These are phyloP conservation scores for Sinella curviseta DNA, from an alignment of 1,140 invertebrate genomes.

Conservation along the genomic window DNA sequence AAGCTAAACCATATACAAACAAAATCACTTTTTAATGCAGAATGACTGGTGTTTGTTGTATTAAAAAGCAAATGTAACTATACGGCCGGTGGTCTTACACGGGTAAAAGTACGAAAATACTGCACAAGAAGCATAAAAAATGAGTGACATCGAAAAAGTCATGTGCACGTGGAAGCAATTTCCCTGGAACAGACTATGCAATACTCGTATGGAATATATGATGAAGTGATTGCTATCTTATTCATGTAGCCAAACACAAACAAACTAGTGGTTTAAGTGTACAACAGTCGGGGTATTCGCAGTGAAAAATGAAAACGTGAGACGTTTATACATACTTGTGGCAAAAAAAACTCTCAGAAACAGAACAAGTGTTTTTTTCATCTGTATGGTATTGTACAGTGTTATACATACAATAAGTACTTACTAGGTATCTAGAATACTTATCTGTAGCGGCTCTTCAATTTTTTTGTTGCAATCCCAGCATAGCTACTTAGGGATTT, in stretches of 20 bases:
- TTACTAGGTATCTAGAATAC: too few relatives aligned
- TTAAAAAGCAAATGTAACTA: too few relatives aligned
- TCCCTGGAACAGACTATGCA: not conserved
- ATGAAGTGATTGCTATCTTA: conserved; percentile 1
- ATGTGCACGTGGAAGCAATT: conserved; percentile 19
- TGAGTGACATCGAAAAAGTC: not conserved
- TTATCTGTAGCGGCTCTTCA: too few relatives aligned
- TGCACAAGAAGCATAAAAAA: not conserved
- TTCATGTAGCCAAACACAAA: not conserved
- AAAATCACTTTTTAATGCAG: not conserved
- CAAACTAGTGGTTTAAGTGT: not conserved
- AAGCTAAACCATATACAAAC: not conserved
- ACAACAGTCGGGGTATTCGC: not conserved
- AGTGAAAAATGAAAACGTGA: not conserved
- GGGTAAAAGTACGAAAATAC: too few relatives aligned
- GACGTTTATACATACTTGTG: too few relatives aligned
- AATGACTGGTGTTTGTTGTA: not conserved
- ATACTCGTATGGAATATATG: not conserved
- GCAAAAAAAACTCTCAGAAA: too few relatives aligned
- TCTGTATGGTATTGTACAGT: too few relatives aligned
- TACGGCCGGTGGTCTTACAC: too few relatives aligned
- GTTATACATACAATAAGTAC: too few relatives aligned
- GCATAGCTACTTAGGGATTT: not conserved
- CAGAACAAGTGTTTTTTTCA: too few relatives aligned
- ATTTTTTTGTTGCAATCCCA: too few relatives aligned